Evolutionary conservation across 2,888 invertebrate species (phyloP).

Genomic region (Callyntrura guangdongensis): DNA sequence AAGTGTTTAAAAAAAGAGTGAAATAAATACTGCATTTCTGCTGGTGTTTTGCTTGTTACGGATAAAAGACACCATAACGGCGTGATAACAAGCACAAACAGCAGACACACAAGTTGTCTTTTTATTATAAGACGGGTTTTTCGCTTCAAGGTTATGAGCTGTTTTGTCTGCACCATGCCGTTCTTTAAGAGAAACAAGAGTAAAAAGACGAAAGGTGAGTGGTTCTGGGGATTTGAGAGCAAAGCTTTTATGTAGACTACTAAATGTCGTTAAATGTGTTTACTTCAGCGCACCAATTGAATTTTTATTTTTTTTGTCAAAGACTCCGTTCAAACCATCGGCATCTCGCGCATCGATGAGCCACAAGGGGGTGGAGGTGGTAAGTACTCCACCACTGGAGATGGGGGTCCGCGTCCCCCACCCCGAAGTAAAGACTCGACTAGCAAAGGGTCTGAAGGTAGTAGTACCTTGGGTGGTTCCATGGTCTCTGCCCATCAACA

Average conservation of each 20-base stretch:
- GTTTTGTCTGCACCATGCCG: slow-evolving; percentile 81
- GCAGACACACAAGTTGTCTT: background rate
- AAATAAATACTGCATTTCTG: too few relatives aligned
- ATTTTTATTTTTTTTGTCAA: background rate
- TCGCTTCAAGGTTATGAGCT: slow-evolving; percentile 71
- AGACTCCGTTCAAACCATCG: slow-evolving; percentile 37
- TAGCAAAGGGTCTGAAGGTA: slow-evolving; percentile 53
- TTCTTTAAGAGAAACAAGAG: slow-evolving; percentile 81
- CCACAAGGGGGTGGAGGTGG: background rate
- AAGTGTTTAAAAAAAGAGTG: background rate
- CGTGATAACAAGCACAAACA: background rate
- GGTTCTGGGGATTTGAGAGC: background rate
- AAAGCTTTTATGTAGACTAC: background rate
- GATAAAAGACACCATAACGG: background rate
- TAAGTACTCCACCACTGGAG: background rate
- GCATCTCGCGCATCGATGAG: slow-evolving; percentile 29
- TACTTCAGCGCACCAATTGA: background rate
- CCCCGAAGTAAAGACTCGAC: slow-evolving; percentile 24
- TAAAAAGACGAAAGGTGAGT: slow-evolving; percentile 81
- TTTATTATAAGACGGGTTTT: background rate
- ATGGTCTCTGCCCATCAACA: background rate
- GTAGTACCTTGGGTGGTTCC: slow-evolving; percentile 36
- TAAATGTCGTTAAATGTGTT: background rate
- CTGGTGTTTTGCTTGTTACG: background rate
- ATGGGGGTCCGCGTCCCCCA: slow-evolving; percentile 31